Evolutionary conservation across 1,140 invertebrate genomes (phyloP), one percentile per base, ranked within the genome.

Genomic region (Bradysia coprophila): DNA sequence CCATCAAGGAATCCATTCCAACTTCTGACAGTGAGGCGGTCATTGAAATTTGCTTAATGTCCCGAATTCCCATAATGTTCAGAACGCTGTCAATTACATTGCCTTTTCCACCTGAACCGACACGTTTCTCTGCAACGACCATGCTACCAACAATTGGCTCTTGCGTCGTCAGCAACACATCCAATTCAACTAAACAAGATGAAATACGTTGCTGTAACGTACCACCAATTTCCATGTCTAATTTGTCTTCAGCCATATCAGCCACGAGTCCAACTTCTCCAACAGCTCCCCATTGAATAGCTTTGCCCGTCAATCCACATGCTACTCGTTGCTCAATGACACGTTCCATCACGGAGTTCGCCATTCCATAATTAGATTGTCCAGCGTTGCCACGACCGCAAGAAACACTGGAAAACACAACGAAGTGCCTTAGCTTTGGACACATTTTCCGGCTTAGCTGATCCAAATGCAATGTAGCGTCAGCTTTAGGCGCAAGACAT

Each of bases 1-100:
- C 81, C 79, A 89, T 89, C 54, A 92, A 72, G 15, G 83, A 88
- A 62, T 92, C 88, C 68, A 92, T 78, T 39, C 88, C 88, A 34
- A 91, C 67, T 61, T 93, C 89, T n/a, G 81, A 81, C 1, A 94
- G 63, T 0, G 77, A 63, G 72, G 80, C 36, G 72, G 75, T 45
- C 67, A 77, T 73, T 37, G 76, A 76, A 4, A 85, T 61, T 13
- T 69, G 68, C 47, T 72, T 72, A 18, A 71, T 43, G 48, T 72
- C 66, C 33, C 63, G 42, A 43, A 61, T 61, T 9, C 72, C 69
- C 63, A 80, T 68, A 43, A 78, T 77, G 48, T 69, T 69, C 41
- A 72, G 69, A 10, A 80, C 73, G 21, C 72, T 64, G 47, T 75
- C 72, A 10, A 77, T 69, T 47, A 78, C 71, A 48, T 66, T 76